Evolutionary conservation across 2,113 vertebrate species (phyloP), one percentile per base, ranked within the genome.

Genomic region (Xyliphius kryptos): DNA sequence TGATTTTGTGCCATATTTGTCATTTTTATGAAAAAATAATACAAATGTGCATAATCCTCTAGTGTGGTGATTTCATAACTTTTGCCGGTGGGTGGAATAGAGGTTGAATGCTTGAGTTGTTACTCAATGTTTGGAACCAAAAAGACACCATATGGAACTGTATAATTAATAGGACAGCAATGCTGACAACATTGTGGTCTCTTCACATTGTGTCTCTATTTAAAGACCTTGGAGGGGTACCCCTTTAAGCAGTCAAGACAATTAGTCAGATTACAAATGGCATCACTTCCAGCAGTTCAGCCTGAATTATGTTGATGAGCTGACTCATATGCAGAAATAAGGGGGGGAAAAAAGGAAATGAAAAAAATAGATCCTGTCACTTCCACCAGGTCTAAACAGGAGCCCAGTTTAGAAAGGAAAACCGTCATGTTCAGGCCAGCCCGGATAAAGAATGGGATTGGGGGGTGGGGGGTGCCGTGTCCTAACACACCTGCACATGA

Each of bases 281-380:
- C 47, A 46, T 59, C 43, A 14, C 47, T 52, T 61, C 40, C 36
- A 56, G 64, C 16, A 38, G 44, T 57, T 7, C 16, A 5, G 41
- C 16, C 19, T 67, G 54, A 52, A 68, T 41, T 51, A 64, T 49
- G 15, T 49, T 63, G 49, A 68, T 12, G 20, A 14, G 1, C 21
- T 58, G 57, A 65, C 56, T 68, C 61, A 64, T 46, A 62, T 15
- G 26, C 26, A 32, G 26, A 32, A 32, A 32, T 32, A 32, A 32
- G 9, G 43, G 40, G 54, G 15, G 26, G 69, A 59, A n/a, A 49
- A 22, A 67, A 53, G 38, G 59, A 6, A 63, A 63, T 51, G 36
- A 56, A 52, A 60, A 67, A 53, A 67, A 59, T 56, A 70, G 53
- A 56, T 55, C 63, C 50, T 57, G 63, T 60, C 49, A 69, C 40